Evolutionary conservation across 92 coral and sea anemone genomes (phyloP).

Genomic region (Palythoa caribaeorum): DNA sequence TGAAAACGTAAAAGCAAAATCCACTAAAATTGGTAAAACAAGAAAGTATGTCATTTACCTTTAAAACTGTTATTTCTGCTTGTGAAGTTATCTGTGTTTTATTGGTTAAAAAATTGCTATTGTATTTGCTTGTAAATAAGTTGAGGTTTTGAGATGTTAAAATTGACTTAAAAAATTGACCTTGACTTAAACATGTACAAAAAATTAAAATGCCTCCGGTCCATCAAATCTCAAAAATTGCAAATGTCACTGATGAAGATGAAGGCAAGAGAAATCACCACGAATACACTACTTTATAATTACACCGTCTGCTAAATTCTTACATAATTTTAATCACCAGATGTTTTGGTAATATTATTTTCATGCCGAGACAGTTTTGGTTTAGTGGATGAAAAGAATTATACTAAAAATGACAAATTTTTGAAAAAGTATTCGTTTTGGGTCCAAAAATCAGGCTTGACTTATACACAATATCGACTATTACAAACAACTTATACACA

Average conservation of each 20-base stretch:
- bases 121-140: too few relatives aligned
- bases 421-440: background rate
- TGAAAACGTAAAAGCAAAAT: too few relatives aligned
- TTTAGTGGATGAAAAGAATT: background rate
- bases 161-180: too few relatives aligned
- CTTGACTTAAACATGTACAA: too few relatives aligned
- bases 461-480: constrained; percentile 20
- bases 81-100: too few relatives aligned
- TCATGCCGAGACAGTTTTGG: constrained; percentile 19
- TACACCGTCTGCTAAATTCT: background rate
- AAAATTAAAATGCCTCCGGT: too few relatives aligned
- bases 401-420: background rate
- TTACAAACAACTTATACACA: background rate
- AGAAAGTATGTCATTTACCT: too few relatives aligned
- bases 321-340: background rate
- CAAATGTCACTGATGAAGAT: background rate
- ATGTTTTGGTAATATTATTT: background rate
- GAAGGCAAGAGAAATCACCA: constrained; percentile 12
- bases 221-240: too few relatives aligned
- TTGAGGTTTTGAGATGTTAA: too few relatives aligned
- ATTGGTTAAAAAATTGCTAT: too few relatives aligned
- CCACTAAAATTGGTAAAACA: too few relatives aligned
- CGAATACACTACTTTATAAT: background rate
- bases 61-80: too few relatives aligned
- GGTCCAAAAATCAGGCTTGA: constrained; percentile 17